Evolutionary conservation across 2,797 vertebrate genomes (phyloP).

Genomic region (Manis pentadactyla): DNA sequence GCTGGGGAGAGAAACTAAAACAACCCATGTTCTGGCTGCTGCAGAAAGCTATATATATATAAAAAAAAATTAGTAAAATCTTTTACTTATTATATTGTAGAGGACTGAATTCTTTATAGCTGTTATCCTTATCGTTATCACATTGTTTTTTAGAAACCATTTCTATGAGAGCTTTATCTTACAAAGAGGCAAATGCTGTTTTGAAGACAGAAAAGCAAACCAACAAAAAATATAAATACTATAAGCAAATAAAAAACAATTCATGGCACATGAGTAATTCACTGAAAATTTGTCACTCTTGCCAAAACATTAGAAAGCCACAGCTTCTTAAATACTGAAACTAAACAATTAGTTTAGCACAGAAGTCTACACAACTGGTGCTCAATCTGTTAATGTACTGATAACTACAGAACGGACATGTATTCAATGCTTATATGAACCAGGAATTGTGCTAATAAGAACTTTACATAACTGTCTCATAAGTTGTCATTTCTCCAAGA

Average conservation of each 20-base stretch:
- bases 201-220: slow-evolving; percentile 39
- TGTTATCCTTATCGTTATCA: neutral
- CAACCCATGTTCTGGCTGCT: neutral
- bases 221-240: neutral
- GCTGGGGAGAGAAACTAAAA: neutral
- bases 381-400: neutral
- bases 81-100: slow-evolving; percentile 15
- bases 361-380: neutral
- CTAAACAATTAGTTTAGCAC: neutral
- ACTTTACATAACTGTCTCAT: neutral
- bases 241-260: neutral
- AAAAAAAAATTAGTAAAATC: slow-evolving; percentile 16
- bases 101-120: neutral
- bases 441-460: slow-evolving; percentile 36
- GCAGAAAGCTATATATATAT: neutral
- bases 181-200: slow-evolving; percentile 45
- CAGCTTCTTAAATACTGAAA: slow-evolving; percentile 26
- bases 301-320: slow-evolving; percentile 2
- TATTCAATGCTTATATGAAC: neutral
- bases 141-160: neutral
- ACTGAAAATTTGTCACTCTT: slow-evolving; percentile 35
- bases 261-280: neutral
- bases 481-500: neutral
- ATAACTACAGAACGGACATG: neutral
- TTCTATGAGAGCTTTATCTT: slow-evolving; percentile 8